Evolutionary conservation across 2,888 invertebrate genomes (phyloP), one percentile per base, ranked within the genome.

Genomic region (Archips crataeganus): DNA sequence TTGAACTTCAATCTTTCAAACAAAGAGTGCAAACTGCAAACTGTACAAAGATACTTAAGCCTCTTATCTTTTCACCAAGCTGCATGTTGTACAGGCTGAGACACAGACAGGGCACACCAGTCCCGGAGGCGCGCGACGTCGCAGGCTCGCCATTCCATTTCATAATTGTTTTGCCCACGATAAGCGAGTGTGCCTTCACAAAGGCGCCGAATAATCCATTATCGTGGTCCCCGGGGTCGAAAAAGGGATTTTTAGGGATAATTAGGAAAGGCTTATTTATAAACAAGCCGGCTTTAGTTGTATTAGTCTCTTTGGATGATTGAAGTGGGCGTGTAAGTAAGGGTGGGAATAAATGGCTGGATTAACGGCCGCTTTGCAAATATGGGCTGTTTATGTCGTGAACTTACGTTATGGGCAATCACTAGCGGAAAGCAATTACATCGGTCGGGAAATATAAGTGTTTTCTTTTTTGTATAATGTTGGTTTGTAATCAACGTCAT

Each of bases 211-310:
- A 60, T 71, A 71, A 71, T 71, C 71, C 66, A 71, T 71, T 66
- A 71, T 51, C 71, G 9, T 39, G 59, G 49, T 23, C 66, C 51
- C 71, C n/a, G 42, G 61, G 71, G 66, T 10, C 45, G 60, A 34
- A 66, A 71, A 65, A 54, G 51, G 71, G 61, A 54, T 66, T 66
- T 66, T 66, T 66, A 39, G 71, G 71, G 65, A 61, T 61, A 71
- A 61, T 71, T 71, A 71, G 71, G 61, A 62, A 61, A 66, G 71
- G 66, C 66, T 71, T 71, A 49, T 71, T 51, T 60, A 60, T 71
- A 60, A 23, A 65, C n/a, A 45, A 42, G 49, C 36, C 11, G 65
- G 60, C 49, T 60, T 65, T 60, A 51, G 59, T 65, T 39, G 8
- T 71, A 49, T 65, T 39, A 71, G 71, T 15, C 34, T 47, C 23